Percentiles rank a stretch among this genome's conserved stretches.
Evolutionary conservation across 2,113 vertebrate species (phyloP).

Genomic region (Rhabdomys dilectus): DNA sequence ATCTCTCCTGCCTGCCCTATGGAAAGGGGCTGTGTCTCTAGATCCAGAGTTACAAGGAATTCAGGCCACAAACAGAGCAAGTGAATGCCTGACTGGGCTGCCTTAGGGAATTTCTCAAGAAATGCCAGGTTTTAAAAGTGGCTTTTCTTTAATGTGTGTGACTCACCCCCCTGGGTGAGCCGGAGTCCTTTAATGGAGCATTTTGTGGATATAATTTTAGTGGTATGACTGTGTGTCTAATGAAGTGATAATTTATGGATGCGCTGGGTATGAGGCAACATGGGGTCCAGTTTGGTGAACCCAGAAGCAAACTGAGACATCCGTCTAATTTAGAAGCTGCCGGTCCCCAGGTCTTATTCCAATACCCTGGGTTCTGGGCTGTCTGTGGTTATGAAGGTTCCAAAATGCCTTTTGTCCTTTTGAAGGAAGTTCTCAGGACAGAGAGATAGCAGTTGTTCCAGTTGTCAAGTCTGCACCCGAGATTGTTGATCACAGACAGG

Average conservation of each 20-base stretch:
- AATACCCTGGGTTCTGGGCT: background rate
- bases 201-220: slow-evolving; percentile 77
- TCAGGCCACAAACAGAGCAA: slow-evolving; percentile 37
- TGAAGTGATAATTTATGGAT: slow-evolving; percentile 83
- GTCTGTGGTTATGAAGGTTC: background rate
- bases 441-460: background rate
- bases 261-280: slow-evolving; percentile 52
- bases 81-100: slow-evolving; percentile 60
- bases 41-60: slow-evolving; percentile 56
- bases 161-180: slow-evolving; percentile 68
- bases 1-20: background rate
- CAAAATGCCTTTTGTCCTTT: background rate
- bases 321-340: slow-evolving; percentile 63
- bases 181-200: slow-evolving; percentile 66
- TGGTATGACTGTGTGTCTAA: slow-evolving; percentile 79
- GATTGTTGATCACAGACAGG: background rate
- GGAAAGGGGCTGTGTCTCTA: background rate
- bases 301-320: slow-evolving; percentile 75
- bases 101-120: slow-evolving; percentile 81
- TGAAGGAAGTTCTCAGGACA: background rate
- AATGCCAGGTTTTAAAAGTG: slow-evolving; percentile 73
- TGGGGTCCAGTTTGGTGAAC: slow-evolving; percentile 69
- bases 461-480: background rate
- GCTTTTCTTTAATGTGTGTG: slow-evolving; percentile 84
- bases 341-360: background rate